Evolutionary conservation across 2,888 invertebrate species (phyloP).

Genomic region (Cosmia pyralina): DNA sequence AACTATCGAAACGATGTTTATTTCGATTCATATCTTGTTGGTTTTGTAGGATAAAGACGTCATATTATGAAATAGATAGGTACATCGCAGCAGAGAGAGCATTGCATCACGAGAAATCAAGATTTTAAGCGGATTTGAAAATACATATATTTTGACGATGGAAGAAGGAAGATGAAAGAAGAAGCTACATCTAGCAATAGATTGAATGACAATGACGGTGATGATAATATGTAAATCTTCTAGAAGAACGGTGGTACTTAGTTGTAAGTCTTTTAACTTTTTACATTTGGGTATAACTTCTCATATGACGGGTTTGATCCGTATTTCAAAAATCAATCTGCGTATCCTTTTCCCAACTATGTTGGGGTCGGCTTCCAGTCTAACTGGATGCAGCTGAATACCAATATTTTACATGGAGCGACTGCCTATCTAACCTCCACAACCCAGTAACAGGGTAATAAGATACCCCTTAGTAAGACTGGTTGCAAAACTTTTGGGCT

Average conservation of each 20-base stretch:
- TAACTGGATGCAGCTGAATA: too few relatives aligned
- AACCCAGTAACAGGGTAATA: too few relatives aligned
- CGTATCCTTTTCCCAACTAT: too few relatives aligned
- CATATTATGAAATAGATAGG: background rate
- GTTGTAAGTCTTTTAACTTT: too few relatives aligned
- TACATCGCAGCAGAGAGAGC: background rate
- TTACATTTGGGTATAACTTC: background rate
- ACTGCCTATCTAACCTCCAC: too few relatives aligned
- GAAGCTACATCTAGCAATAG: background rate
- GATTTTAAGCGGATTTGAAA: background rate
- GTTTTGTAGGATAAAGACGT: background rate
- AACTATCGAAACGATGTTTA: slow-evolving; percentile 6
- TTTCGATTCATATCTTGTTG: background rate
- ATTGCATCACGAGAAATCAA: background rate
- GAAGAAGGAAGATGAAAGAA: too few relatives aligned
- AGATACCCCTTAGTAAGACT: too few relatives aligned
- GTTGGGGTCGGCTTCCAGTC: too few relatives aligned
- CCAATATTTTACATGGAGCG: too few relatives aligned
- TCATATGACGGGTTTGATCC: too few relatives aligned
- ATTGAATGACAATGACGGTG: background rate
- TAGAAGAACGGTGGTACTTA: background rate
- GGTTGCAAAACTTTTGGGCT: too few relatives aligned
- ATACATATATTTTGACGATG: background rate
- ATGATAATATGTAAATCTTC: background rate
- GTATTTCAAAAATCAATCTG: too few relatives aligned